phyloP scores from a whole-genome alignment of 2,797 vertebrate genomes.

The Pangasius larnaudii region DNA sequence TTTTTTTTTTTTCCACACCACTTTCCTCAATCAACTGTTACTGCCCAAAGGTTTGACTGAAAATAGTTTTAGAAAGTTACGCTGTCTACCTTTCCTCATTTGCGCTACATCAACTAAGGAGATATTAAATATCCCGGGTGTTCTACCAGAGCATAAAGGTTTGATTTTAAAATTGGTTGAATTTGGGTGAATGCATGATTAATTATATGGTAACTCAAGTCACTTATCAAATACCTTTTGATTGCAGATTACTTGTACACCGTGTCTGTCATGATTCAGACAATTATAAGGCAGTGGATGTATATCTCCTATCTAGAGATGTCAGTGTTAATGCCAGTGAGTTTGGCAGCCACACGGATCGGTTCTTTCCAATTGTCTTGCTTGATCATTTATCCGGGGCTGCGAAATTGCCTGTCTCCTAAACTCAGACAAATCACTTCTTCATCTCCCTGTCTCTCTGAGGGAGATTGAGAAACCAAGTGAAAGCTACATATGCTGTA shows the following conservation, averaged over 20 bases:
- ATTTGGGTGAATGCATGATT: neutral
- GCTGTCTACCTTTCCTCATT: neutral
- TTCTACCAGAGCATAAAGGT: neutral
- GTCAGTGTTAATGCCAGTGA: constrained; percentile 38
- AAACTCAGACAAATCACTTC: constrained; percentile 61
- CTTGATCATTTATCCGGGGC: constrained; percentile 46
- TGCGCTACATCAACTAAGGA: neutral
- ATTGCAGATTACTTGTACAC: neutral
- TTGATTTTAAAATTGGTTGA: neutral
- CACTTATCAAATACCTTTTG: neutral
- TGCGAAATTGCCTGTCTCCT: constrained; percentile 54
- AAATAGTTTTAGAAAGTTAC: neutral
- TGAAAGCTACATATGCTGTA: constrained; percentile 40
- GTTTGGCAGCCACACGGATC: constrained; percentile 41
- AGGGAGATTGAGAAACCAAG: constrained; percentile 51
- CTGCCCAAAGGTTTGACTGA: neutral
- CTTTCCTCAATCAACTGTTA: neutral
- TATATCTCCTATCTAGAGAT: neutral
- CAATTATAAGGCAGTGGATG: constrained; percentile 1
- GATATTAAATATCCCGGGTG: neutral
- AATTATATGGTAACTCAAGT: neutral
- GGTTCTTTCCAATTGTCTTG: constrained; percentile 50
- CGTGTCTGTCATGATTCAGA: constrained; percentile 19
- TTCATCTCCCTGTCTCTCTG: constrained; percentile 46
- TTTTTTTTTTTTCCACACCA: neutral